Percentiles rank a stretch among this genome's conserved stretches.
Evolutionary conservation across 2,113 vertebrate species (phyloP).

Genomic region (Lipophrys pholis): DNA sequence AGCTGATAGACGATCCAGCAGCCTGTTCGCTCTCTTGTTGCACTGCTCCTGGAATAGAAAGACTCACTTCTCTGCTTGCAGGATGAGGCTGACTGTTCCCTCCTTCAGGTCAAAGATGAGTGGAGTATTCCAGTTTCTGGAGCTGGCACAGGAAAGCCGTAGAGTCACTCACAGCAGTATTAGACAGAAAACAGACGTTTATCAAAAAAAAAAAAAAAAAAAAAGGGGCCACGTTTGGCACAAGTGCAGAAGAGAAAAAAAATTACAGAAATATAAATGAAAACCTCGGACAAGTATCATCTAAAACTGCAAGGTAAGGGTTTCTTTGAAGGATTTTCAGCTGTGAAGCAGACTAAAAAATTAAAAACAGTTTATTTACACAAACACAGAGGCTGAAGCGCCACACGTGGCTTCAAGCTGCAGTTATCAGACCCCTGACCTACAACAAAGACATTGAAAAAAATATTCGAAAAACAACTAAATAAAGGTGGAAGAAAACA

Average conservation of each 20-base stretch:
- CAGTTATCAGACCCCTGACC: too few species aligned
- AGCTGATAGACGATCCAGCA: constrained; percentile 55
- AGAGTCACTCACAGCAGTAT: constrained; percentile 18
- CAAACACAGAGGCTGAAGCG: too few species aligned
- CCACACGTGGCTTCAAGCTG: too few species aligned
- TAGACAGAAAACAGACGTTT: background rate
- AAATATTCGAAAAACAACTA: background rate
- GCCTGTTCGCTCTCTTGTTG: constrained; percentile 50
- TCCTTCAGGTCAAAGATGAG: constrained; percentile 98
- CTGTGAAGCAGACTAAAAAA: too few species aligned
- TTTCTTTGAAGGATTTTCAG: too few species aligned
- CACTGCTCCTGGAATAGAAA: constrained; percentile 47
- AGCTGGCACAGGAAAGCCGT: constrained; percentile 77
- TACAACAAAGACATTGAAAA: too few species aligned
- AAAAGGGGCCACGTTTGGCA: constrained; percentile 3
- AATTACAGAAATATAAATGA: background rate
- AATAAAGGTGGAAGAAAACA: background rate
- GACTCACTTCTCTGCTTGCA: constrained; percentile 93
- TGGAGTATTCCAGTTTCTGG: constrained; percentile 98
- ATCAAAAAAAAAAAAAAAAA: background rate
- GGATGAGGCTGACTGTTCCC: constrained; percentile 94
- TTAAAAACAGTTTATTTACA: too few species aligned
- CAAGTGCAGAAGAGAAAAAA: background rate
- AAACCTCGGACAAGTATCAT: background rate
- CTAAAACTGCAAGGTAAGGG: too few species aligned